Conservation (phyloP, 2,113 vertebrate genomes). For the Lepisosteus oculatus region DNA sequence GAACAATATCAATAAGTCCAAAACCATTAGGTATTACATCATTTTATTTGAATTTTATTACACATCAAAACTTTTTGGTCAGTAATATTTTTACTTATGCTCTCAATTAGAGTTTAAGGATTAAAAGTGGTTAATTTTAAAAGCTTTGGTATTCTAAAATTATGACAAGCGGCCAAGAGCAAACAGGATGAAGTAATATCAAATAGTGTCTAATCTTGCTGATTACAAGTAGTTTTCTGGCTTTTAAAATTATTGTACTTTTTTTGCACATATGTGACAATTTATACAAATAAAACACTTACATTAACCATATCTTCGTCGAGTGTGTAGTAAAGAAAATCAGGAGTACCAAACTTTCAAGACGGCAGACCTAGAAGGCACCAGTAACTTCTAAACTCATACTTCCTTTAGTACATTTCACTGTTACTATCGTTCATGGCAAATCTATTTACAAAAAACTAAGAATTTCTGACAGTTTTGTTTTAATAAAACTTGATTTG, state of each 20-base stretch:
- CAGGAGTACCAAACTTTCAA: neutral
- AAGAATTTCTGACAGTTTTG: neutral
- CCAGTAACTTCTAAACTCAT: neutral
- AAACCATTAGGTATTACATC: neutral
- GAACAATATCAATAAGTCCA: neutral
- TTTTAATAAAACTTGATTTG: neutral
- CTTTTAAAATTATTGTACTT: neutral
- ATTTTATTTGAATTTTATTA: no score
- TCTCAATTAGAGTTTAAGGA: slow-evolving; percentile 31
- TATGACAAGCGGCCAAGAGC: neutral
- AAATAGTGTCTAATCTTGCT: slow-evolving; percentile 1
- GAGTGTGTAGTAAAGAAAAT: neutral
- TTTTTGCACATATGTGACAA: neutral
- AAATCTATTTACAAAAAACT: slow-evolving; percentile 1
- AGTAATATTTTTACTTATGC: neutral
- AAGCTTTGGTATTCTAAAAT: neutral
- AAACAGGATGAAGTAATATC: neutral
- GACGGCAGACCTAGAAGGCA: neutral
- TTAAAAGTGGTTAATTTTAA: slow-evolving; percentile 4
- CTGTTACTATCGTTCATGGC: neutral
- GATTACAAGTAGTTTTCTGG: neutral
- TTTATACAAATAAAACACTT: neutral
- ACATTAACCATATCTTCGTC: neutral
- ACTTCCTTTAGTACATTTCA: neutral
- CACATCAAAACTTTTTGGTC: no score